Percentiles rank a stretch among this genome's conserved stretches.
These are phyloP conservation scores for Nasonia longicornis DNA, from an alignment of 1,140 invertebrate genomes.

Conservation along the genomic window DNA sequence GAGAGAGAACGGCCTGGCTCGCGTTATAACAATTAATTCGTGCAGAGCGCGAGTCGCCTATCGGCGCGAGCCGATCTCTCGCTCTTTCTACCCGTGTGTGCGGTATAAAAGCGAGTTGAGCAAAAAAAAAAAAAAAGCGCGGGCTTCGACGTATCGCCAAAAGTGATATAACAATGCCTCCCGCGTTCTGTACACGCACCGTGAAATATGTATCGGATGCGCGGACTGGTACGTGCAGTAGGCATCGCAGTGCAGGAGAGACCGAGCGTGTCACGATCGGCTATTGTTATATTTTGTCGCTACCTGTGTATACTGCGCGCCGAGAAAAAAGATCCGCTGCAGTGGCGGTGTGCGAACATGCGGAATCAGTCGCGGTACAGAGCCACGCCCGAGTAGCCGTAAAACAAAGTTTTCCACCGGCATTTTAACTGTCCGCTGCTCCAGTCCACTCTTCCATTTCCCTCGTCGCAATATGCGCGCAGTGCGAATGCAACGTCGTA, in stretches of 20 bases:
- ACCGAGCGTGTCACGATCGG: not conserved
- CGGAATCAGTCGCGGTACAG: too few relatives aligned
- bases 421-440: too few relatives aligned
- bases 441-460: too few relatives aligned
- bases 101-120: not conserved
- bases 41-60: not conserved
- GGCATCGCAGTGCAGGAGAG: not conserved
- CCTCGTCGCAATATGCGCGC: too few relatives aligned
- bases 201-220: not conserved
- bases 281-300: not conserved
- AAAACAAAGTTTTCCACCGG: too few relatives aligned
- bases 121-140: not conserved
- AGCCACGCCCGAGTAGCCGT: too few relatives aligned
- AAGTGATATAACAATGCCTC: not conserved
- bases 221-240: too few relatives aligned
- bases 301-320: too few relatives aligned
- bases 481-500: too few relatives aligned
- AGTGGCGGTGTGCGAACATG: too few relatives aligned
- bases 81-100: not conserved
- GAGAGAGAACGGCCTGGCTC: not conserved
- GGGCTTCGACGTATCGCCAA: not conserved
- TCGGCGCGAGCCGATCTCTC: not conserved
- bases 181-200: not conserved
- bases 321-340: too few relatives aligned
- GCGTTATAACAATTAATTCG: conserved; percentile 12